Evolutionary conservation across 2,113 vertebrate species (phyloP), one percentile per base, ranked within the genome.

Genomic region (Mormoops blainvillei): DNA sequence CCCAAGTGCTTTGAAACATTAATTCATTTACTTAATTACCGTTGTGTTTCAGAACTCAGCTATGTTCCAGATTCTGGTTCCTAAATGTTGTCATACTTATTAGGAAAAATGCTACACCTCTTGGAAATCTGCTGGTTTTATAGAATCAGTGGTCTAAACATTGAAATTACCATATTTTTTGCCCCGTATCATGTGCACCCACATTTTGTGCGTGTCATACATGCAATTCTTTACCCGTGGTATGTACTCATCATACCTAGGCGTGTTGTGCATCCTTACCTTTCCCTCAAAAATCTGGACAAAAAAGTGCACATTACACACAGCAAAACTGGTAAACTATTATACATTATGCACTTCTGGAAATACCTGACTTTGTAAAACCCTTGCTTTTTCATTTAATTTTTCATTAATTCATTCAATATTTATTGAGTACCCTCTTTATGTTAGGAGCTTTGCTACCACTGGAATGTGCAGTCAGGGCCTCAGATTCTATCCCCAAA

Each of bases 1-100:
- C 67, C 43, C 70, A 68, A 50, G 67, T 77, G 89, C 87, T 94
- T 95, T 93, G 52, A 58, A 78, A 78, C 73, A 93, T 77, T 58
- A 88, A 92, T 94, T 91, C 58, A 38, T 88, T 94, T 90, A 71
- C 16, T 85, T 93, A 91, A 81, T 81, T 87, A 50, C 81, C 94
- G 13, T 58, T 71, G 52, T 93, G 38, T 38, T 76, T 52, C 77
- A 77, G 36, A 92, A 26, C 16, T 65, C n/a, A 94, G 58, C 20
- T 82, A 5, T 61, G 63, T 83, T 96, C 36, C 74, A 80, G 50
- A 78, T 77, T 86, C 87, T 87, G 26, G 6, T 33, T 70, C 22
- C 54, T 63, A 85, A 50, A 90, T 78, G 68, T 91, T 48, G n/a
- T 45, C 41, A 56, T 67, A 52, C 48, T 92, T 45, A 56, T 48